Evolutionary conservation across 2,797 vertebrate genomes (phyloP).

Genomic region (Squalus acanthias): DNA sequence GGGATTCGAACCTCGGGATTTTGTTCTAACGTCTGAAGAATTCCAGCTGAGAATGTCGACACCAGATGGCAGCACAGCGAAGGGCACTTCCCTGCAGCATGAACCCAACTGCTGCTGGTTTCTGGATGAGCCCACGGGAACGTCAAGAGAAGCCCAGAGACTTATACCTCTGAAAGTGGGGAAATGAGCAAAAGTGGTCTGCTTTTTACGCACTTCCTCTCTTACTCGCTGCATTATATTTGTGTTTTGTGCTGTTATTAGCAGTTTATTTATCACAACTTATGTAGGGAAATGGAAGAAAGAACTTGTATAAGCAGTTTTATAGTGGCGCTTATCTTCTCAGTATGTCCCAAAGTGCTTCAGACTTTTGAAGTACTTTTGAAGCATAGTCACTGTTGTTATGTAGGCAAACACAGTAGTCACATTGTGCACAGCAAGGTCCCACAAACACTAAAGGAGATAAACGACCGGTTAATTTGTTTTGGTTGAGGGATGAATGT

Average conservation of each 20-base stretch:
- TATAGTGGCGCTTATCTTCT: neutral
- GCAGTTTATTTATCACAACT: neutral
- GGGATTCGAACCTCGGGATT: neutral
- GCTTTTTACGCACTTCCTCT: neutral
- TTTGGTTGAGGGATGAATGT: neutral
- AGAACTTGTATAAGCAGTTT: neutral
- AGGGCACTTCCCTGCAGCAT: neutral
- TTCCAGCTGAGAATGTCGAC: neutral
- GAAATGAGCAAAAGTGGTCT: neutral
- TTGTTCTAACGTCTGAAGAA: neutral
- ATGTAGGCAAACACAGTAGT: too few species aligned
- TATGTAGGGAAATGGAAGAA: neutral
- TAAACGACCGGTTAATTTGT: neutral
- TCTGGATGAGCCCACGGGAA: neutral
- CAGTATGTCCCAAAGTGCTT: neutral
- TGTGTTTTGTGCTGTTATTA: neutral
- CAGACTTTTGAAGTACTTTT: neutral
- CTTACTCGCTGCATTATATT: neutral
- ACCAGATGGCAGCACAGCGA: conserved; percentile 30
- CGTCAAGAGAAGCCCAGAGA: neutral
- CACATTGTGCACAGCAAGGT: neutral
- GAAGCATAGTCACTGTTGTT: neutral
- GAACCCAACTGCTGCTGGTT: neutral
- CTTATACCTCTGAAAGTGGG: neutral
- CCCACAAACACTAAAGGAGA: neutral